These are phyloP conservation scores for Omphaloscelis lunosa DNA, from an alignment of 2,888 invertebrate species.

Conservation along the genomic window DNA sequence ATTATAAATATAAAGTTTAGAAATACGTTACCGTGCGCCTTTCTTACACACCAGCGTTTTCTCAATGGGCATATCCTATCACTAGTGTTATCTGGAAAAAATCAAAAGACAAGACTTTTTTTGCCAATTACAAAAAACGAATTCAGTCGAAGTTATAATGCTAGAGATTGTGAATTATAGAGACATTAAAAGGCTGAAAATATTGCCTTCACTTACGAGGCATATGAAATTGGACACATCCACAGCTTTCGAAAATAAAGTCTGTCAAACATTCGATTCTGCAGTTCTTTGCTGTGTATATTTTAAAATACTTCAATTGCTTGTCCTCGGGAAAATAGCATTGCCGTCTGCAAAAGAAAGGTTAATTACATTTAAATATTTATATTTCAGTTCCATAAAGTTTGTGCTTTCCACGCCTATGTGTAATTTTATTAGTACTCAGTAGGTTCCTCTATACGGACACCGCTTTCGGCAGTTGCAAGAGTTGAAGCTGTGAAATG, in stretches of 20 bases:
- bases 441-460: background rate
- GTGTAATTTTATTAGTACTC: background rate
- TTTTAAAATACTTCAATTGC: constrained; percentile 71
- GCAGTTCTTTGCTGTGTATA: constrained; percentile 78
- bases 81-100: constrained; percentile 18
- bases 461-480: background rate
- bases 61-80: constrained; percentile 3
- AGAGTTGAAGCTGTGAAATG: no score
- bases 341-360: constrained; percentile 69
- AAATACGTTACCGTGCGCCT: constrained; percentile 1
- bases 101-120: no score
- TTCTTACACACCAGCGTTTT: background rate
- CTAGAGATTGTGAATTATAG: background rate
- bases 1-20: background rate
- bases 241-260: constrained; percentile 68
- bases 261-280: constrained; percentile 75
- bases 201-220: constrained; percentile 71
- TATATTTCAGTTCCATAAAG: no score
- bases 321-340: constrained; percentile 75
- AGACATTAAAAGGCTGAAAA: background rate
- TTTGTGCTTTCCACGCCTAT: background rate
- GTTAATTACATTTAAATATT: background rate
- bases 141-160: background rate
- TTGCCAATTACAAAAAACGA: no score
- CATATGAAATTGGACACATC: constrained; percentile 76